Percentiles rank a stretch among this genome's conserved stretches.
phyloP scores from a whole-genome alignment of 2,888 invertebrate species.

The Tiphia femorata region DNA sequence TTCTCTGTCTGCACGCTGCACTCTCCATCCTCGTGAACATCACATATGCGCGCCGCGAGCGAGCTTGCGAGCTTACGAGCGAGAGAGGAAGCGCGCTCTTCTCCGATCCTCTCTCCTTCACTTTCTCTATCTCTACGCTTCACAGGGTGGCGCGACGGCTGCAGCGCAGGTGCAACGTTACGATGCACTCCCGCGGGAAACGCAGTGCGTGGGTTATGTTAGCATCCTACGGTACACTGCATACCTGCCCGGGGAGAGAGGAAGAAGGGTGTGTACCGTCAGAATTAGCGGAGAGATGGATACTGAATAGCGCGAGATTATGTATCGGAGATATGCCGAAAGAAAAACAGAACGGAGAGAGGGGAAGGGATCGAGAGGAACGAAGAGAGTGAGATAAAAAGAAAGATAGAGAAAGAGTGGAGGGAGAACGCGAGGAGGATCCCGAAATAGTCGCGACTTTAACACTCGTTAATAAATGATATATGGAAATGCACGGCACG shows the following conservation, averaged over 20 bases:
- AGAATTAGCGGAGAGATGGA: too few species aligned
- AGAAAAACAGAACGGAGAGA: background rate
- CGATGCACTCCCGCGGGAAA: constrained; percentile 45
- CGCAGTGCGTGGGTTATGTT: constrained; percentile 28
- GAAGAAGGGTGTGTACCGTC: too few species aligned
- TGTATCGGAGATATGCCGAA: background rate
- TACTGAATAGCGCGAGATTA: too few species aligned
- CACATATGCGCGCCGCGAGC: too few species aligned
- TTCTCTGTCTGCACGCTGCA: constrained; percentile 8
- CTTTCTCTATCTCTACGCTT: constrained; percentile 19
- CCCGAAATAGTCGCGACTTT: too few species aligned
- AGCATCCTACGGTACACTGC: background rate
- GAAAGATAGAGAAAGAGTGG: background rate
- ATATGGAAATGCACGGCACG: too few species aligned
- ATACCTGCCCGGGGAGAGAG: constrained; percentile 22
- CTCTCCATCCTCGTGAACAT: constrained; percentile 12
- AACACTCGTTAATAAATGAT: too few species aligned
- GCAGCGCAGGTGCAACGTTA: constrained; percentile 44
- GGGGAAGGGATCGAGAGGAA: background rate
- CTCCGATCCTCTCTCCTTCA: too few species aligned
- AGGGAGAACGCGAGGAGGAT: too few species aligned
- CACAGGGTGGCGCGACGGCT: constrained; percentile 39
- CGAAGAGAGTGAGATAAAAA: background rate
- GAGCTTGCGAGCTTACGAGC: too few species aligned
- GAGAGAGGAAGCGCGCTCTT: too few species aligned